Conservation (phyloP, 2,888 invertebrate species). For the Lasiommata megera region DNA sequence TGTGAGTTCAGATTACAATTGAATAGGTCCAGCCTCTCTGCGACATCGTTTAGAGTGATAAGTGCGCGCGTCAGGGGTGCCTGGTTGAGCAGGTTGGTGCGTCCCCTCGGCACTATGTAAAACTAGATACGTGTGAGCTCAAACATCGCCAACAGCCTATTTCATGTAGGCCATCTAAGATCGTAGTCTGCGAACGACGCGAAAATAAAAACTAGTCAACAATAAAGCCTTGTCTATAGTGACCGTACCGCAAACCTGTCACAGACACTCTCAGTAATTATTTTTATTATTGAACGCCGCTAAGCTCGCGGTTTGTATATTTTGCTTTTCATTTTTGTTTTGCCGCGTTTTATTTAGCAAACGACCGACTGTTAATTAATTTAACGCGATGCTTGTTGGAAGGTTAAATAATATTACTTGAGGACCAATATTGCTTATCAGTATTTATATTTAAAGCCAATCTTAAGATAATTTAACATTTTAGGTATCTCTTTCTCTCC, state of each 20-base stretch:
- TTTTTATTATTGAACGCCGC: conserved; percentile 48
- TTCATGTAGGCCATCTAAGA: background rate
- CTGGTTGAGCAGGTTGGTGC: no score
- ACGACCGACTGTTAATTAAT: conserved; percentile 30
- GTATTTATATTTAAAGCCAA: no score
- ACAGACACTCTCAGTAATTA: conserved; percentile 67
- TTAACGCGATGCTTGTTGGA: conserved; percentile 19
- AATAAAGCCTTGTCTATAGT: conserved; percentile 41
- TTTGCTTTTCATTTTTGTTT: conserved; percentile 44
- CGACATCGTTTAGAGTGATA: no score
- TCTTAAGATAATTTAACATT: no score
- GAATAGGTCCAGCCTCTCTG: no score
- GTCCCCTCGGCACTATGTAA: no score
- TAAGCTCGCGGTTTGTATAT: conserved; percentile 34
- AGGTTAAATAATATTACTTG: conserved; percentile 2
- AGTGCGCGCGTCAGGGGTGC: no score
- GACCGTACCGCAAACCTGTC: conserved; percentile 43
- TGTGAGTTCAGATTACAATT: no score
- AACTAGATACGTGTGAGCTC: no score
- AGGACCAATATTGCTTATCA: background rate
- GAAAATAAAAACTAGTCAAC: conserved; percentile 4
- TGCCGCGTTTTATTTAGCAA: conserved; percentile 29
- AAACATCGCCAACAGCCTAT: no score
- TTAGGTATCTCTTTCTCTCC: no score
- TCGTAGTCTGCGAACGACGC: background rate